phyloP scores from a whole-genome alignment of 1,140 invertebrate genomes.

The Phocides pigmalion region DNA sequence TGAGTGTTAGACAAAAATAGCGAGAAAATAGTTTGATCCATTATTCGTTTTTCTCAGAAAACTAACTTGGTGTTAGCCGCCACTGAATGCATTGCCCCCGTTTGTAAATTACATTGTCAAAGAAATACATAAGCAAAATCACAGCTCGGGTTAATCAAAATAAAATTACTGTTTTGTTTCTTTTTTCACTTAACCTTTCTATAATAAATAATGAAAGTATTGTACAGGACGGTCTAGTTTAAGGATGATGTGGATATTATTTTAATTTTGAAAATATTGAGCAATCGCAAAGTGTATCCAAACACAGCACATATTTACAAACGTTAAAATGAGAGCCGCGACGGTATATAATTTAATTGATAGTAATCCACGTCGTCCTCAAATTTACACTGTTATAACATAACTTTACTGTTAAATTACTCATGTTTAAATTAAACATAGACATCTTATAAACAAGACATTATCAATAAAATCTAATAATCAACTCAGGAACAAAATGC shows the following conservation, averaged over 20 bases:
- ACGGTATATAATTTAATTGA: conserved; percentile 28
- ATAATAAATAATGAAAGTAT: conserved; percentile 81
- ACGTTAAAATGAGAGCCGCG: conserved; percentile 36
- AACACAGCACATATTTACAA: conserved; percentile 68
- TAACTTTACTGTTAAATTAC: conserved; percentile 65
- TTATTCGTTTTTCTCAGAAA: too few species aligned
- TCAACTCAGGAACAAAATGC: conserved; percentile 83
- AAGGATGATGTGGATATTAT: conserved; percentile 63
- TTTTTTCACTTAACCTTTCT: conserved; percentile 70
- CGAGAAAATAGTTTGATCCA: too few species aligned
- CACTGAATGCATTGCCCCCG: conserved; percentile 30
- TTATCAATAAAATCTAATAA: conserved; percentile 81
- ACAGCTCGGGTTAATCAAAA: conserved; percentile 82
- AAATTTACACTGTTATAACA: conserved; percentile 51
- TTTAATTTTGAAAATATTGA: conserved; percentile 53
- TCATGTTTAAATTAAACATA: conserved; percentile 67
- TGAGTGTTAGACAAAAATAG: too few species aligned
- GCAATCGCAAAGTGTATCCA: conserved; percentile 50
- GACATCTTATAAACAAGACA: conserved; percentile 73
- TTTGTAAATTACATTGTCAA: conserved; percentile 51
- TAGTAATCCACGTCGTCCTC: conserved; percentile 60
- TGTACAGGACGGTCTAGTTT: conserved; percentile 71
- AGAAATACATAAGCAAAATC: conserved; percentile 80
- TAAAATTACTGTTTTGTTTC: conserved; percentile 76
- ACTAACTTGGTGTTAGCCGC: background rate